phyloP scores from a whole-genome alignment of 1,140 invertebrate species.

The Adoxophyes honmai region DNA sequence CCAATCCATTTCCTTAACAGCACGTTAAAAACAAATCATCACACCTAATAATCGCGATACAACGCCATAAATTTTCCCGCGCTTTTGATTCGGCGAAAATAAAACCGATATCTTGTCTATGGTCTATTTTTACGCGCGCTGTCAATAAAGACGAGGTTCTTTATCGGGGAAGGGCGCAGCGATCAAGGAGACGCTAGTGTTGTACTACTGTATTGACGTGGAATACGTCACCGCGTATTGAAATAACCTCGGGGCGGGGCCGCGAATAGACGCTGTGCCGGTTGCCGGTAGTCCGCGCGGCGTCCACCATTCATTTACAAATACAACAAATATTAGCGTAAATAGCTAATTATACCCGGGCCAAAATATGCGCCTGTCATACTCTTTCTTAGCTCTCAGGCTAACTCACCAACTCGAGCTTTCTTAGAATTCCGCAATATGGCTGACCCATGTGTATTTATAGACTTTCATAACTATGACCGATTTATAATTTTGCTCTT shows the following conservation, averaged over 20 bases:
- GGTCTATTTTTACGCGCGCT: conserved; percentile 36
- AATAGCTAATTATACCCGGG: neutral
- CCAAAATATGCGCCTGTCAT: too few species aligned
- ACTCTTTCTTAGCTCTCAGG: too few species aligned
- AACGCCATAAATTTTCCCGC: conserved; percentile 12
- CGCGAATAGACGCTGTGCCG: conserved; percentile 31
- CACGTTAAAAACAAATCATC: conserved; percentile 15
- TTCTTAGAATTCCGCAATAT: too few species aligned
- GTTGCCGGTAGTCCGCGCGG: conserved; percentile 44
- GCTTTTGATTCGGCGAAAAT: conserved; percentile 8
- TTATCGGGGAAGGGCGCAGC: conserved; percentile 51
- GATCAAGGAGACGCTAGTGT: conserved; percentile 50
- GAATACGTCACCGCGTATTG: conserved; percentile 55
- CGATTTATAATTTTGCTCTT: too few species aligned
- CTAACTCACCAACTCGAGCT: too few species aligned
- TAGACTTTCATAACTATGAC: too few species aligned
- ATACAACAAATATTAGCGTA: conserved; percentile 13
- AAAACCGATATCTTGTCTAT: conserved; percentile 12
- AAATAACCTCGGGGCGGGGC: conserved; percentile 60
- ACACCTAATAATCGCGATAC: conserved; percentile 11
- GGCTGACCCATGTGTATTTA: too few species aligned
- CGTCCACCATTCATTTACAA: conserved; percentile 22
- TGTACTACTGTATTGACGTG: conserved; percentile 31
- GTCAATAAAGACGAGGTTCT: conserved; percentile 40
- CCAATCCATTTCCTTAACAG: conserved; percentile 8